These are phyloP conservation scores for Poecilobothrus nobilitatus DNA, from an alignment of 2,888 invertebrate genomes.

Conservation along the genomic window DNA sequence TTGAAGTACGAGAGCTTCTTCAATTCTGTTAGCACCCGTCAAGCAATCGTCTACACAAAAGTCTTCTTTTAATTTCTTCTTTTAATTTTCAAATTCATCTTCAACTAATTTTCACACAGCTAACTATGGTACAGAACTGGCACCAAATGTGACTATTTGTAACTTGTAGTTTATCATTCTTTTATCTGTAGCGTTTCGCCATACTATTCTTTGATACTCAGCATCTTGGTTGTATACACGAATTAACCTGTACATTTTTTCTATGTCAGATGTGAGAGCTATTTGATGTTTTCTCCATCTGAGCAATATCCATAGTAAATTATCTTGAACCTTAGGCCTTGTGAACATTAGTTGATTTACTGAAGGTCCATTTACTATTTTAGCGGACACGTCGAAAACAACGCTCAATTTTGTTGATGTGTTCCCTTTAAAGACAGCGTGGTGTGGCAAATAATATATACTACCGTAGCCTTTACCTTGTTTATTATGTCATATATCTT, in stretches of 20 bases:
- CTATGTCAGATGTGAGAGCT: slow-evolving; percentile 23
- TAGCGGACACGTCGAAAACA: background rate
- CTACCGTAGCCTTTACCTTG: no score
- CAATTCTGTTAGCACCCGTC: no score
- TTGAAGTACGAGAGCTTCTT: no score
- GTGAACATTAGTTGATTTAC: background rate
- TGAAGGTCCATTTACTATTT: background rate
- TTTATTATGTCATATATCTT: no score
- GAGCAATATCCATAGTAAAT: background rate
- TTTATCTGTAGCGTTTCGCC: background rate
- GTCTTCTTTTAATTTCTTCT: no score
- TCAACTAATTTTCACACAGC: no score
- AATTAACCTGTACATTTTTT: slow-evolving; percentile 15
- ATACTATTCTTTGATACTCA: slow-evolving; percentile 16
- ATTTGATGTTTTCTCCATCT: background rate
- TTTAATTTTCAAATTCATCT: no score
- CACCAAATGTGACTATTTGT: slow-evolving; percentile 13
- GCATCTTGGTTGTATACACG: slow-evolving; percentile 9
- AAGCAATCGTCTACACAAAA: no score
- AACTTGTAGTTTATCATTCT: background rate
- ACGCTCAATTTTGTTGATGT: background rate
- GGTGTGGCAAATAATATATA: background rate
- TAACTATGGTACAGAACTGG: slow-evolving; percentile 11
- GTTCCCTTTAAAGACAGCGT: background rate
- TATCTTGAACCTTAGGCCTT: background rate